phyloP scores from a whole-genome alignment of 2,113 vertebrate species.

The Mesitornis unicolor region DNA sequence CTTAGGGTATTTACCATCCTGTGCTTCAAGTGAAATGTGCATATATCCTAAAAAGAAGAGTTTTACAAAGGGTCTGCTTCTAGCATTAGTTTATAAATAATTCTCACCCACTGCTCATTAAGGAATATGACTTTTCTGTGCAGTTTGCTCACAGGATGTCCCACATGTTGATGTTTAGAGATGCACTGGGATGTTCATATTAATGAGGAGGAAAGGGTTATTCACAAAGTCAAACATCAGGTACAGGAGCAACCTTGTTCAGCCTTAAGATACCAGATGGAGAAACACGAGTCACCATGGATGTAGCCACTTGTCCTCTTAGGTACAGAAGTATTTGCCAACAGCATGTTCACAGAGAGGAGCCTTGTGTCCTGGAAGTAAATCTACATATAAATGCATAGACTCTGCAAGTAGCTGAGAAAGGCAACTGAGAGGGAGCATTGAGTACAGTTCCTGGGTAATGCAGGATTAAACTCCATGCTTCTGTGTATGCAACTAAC shows the following conservation, averaged over 20 bases:
- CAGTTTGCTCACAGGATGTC: not conserved
- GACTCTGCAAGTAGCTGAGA: not conserved
- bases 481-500: not conserved
- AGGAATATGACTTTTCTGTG: not conserved
- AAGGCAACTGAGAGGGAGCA: rapidly evolving
- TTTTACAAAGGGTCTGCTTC: not conserved
- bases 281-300: not conserved
- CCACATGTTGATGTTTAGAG: not conserved
- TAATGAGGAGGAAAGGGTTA: not conserved
- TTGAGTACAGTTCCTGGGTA: not conserved
- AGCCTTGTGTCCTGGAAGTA: not conserved
- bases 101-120: not conserved
- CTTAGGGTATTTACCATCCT: not conserved
- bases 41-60: not conserved
- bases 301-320: not conserved
- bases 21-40: not conserved
- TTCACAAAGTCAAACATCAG: not conserved
- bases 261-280: not conserved
- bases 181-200: not conserved
- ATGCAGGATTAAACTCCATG: not conserved
- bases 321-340: not conserved
- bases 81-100: not conserved
- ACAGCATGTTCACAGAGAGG: rapidly evolving
- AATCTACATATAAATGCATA: not conserved
- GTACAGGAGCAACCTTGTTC: not conserved